phyloP scores from a whole-genome alignment of 2,888 invertebrate genomes.

The Polydrusus cervinus region DNA sequence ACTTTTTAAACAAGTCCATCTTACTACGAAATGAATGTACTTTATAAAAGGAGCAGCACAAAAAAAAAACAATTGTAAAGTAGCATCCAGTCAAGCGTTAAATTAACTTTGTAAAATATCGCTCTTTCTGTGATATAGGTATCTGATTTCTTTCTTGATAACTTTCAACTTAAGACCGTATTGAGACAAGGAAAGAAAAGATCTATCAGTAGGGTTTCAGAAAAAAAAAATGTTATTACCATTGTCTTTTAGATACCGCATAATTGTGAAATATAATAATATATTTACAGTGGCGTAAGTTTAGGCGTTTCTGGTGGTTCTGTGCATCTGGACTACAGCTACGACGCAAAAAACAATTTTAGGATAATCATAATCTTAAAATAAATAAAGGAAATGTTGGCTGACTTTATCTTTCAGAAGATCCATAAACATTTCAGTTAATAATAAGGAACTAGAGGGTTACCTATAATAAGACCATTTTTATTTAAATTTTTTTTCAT shows the following conservation, averaged over 20 bases:
- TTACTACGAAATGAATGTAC: slow-evolving; percentile 44
- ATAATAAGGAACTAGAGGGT: no score
- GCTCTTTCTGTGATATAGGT: slow-evolving; percentile 61
- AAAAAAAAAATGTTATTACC: slow-evolving; percentile 22
- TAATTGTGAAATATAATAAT: not conserved
- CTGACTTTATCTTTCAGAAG: no score
- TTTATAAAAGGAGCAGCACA: slow-evolving; percentile 55
- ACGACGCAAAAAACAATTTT: no score
- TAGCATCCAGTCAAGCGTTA: slow-evolving; percentile 66
- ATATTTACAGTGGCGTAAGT: not conserved
- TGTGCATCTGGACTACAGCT: no score
- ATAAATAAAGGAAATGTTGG: no score
- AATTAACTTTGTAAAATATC: slow-evolving; percentile 68
- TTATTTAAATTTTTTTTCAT: no score
- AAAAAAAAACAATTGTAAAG: slow-evolving; percentile 62
- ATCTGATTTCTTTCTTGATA: slow-evolving; percentile 53
- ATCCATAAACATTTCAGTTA: no score
- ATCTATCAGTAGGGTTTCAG: slow-evolving; percentile 27
- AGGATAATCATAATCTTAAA: no score
- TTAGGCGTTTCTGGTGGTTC: no score
- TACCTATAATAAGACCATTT: no score
- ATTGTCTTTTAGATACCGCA: slow-evolving; percentile 3
- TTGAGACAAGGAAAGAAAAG: slow-evolving; percentile 36
- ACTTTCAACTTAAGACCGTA: slow-evolving; percentile 41
- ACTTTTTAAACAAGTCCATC: slow-evolving; percentile 28